These are phyloP conservation scores for Hormiphora californensis DNA, from an alignment of 37 sponge, comb jelly and placozoan species.

Conservation along the genomic window DNA sequence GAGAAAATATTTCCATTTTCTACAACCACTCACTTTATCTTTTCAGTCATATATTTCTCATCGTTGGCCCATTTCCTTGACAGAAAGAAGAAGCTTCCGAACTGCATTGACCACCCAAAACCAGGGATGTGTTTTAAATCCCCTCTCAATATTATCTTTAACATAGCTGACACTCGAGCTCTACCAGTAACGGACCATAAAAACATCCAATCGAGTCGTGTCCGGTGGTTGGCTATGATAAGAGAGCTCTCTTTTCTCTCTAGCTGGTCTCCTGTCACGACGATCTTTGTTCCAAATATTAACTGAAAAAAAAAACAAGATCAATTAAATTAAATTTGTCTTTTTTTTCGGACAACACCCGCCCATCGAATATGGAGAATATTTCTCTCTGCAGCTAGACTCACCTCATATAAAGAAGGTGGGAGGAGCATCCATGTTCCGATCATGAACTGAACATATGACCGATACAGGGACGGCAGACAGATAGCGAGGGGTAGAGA, in stretches of 20 bases:
- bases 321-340: background rate
- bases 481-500: background rate
- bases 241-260: slow-evolving; percentile 62
- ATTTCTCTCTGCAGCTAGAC: background rate
- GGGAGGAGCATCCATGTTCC: slow-evolving; percentile 36
- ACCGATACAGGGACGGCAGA: background rate
- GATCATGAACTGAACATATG: slow-evolving; percentile 50
- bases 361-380: background rate
- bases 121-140: slow-evolving; percentile 67
- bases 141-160: slow-evolving; percentile 73
- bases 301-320: slow-evolving; percentile 59
- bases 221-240: slow-evolving; percentile 85
- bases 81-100: slow-evolving; percentile 65
- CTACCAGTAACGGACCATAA: slow-evolving; percentile 61
- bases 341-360: background rate
- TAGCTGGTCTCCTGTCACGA: slow-evolving; percentile 66
- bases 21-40: slow-evolving; percentile 5
- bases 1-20: too few relatives aligned
- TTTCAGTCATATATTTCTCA: slow-evolving; percentile 57
- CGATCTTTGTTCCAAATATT: slow-evolving; percentile 66
- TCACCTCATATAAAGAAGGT: slow-evolving; percentile 46
- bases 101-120: slow-evolving; percentile 84
- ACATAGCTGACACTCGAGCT: slow-evolving; percentile 40
- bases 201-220: slow-evolving; percentile 89
- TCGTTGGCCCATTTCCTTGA: slow-evolving; percentile 76